Conservation (phyloP, 2,888 invertebrate species). For the Drosophila mulleri region DNA sequence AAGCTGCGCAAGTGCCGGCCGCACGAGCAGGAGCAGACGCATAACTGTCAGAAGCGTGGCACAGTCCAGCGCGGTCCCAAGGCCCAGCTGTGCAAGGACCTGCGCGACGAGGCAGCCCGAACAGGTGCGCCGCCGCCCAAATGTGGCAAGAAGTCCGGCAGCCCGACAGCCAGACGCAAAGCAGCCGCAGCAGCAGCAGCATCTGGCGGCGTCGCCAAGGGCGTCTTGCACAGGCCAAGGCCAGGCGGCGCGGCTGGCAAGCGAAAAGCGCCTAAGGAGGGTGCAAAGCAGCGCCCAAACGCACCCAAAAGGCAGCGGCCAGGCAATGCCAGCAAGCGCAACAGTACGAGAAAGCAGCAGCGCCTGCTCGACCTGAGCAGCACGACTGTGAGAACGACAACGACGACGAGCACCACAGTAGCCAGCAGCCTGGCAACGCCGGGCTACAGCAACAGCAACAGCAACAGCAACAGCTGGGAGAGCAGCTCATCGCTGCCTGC, state of each 20-base stretch:
- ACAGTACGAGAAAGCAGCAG: constrained; percentile 34
- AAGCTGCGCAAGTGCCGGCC: constrained; percentile 82
- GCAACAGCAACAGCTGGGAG: constrained; percentile 44
- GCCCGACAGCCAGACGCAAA: constrained; percentile 8
- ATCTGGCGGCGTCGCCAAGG: constrained; percentile 12
- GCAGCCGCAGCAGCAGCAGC: constrained; percentile 1
- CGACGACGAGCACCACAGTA: constrained; percentile 53
- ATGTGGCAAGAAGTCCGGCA: constrained; percentile 52
- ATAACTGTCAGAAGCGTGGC: constrained; percentile 77
- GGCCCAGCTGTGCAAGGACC: constrained; percentile 49
- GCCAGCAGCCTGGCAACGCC: constrained; percentile 59
- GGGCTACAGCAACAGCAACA: constrained; percentile 14
- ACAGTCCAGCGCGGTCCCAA: constrained; percentile 50
- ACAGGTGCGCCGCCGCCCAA: constrained; percentile 55
- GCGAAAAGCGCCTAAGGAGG: constrained; percentile 32
- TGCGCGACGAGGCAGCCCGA: constrained; percentile 41
- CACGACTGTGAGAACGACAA: constrained; percentile 27
- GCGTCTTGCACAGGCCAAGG: constrained; percentile 8
- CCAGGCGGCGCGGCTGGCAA: constrained; percentile 25
- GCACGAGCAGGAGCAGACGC: constrained; percentile 80
- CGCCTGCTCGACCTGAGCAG: constrained; percentile 34
- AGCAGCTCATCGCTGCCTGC: constrained; percentile 72
- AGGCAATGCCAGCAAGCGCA: constrained; percentile 57
- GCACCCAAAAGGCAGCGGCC: constrained; percentile 46
- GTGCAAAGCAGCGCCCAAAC: constrained; percentile 30